Percentiles rank a stretch among this genome's conserved stretches.
These are phyloP conservation scores for Scolopax mira DNA, from an alignment of 2,113 vertebrate species.

Conservation along the genomic window DNA sequence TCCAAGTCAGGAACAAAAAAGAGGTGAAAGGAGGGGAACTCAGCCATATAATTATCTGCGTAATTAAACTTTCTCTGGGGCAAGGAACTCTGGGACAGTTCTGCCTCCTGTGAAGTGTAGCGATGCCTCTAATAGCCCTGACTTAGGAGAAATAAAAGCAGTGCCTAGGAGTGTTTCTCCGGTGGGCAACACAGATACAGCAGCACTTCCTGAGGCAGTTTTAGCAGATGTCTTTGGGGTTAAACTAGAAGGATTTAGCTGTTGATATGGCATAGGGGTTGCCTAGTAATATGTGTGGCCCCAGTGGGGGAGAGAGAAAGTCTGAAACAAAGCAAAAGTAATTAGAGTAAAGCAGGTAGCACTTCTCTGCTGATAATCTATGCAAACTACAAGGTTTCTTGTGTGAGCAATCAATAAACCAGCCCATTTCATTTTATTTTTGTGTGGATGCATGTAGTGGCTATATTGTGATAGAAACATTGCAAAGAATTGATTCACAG, in stretches of 20 bases:
- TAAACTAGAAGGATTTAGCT: background rate
- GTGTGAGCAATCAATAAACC: constrained; percentile 53
- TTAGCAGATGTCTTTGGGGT: background rate
- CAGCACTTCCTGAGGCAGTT: background rate
- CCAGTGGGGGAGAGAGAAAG: background rate
- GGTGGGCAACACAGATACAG: fast-evolving
- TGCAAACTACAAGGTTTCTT: constrained; percentile 17
- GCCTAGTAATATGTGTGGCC: background rate
- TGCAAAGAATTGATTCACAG: constrained; percentile 49
- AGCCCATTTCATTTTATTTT: constrained; percentile 30
- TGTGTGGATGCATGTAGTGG: background rate
- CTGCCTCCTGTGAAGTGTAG: background rate
- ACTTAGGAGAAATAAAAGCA: background rate
- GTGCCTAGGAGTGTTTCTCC: background rate
- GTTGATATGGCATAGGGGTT: background rate
- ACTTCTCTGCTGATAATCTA: constrained; percentile 36
- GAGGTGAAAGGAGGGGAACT: background rate
- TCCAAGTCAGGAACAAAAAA: background rate
- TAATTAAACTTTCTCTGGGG: background rate
- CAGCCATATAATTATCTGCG: background rate
- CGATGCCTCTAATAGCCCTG: background rate
- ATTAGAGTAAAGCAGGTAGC: constrained; percentile 31
- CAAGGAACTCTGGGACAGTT: background rate
- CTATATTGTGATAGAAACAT: constrained; percentile 37
- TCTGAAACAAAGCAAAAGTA: constrained; percentile 40